These are phyloP conservation scores for Cygnus olor DNA, from an alignment of 2,797 vertebrate species.

Conservation along the genomic window DNA sequence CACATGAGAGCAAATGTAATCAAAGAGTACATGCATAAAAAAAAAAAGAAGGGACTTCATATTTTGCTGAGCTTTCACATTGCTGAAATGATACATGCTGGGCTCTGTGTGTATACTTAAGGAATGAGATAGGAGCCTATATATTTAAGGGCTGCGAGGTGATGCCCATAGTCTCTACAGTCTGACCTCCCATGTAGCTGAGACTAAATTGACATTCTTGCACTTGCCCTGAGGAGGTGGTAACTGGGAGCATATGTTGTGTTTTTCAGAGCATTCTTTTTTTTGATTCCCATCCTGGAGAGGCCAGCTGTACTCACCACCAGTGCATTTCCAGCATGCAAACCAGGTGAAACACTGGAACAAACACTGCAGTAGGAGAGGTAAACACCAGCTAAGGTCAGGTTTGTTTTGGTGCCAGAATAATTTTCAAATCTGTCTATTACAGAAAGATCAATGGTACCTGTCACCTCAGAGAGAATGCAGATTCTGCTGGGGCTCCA, in stretches of 20 bases:
- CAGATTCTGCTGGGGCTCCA: neutral
- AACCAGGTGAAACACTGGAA: too few species aligned
- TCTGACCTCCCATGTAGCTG: neutral
- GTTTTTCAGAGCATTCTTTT: neutral
- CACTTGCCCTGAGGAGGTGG: neutral
- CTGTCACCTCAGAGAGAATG: neutral
- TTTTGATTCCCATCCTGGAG: neutral
- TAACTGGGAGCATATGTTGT: neutral
- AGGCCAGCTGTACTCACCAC: neutral
- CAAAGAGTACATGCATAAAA: neutral
- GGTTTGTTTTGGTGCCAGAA: neutral
- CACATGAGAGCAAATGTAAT: neutral
- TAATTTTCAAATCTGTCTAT: neutral
- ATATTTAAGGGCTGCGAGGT: neutral
- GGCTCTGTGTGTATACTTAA: neutral
- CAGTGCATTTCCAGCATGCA: neutral
- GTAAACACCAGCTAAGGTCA: neutral
- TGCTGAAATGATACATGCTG: neutral
- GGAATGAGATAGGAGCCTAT: neutral
- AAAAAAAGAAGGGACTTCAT: neutral
- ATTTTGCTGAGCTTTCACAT: neutral
- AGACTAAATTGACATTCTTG: neutral
- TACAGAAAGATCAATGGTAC: neutral
- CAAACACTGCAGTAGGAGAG: accelerated
- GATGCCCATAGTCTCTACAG: neutral